A percentile compares a stretch with the other conserved stretches of the same genome.
These are phyloP conservation scores for Cyanoramphus novaezelandiae DNA, from an alignment of 2,113 vertebrate species.

Conservation along the genomic window DNA sequence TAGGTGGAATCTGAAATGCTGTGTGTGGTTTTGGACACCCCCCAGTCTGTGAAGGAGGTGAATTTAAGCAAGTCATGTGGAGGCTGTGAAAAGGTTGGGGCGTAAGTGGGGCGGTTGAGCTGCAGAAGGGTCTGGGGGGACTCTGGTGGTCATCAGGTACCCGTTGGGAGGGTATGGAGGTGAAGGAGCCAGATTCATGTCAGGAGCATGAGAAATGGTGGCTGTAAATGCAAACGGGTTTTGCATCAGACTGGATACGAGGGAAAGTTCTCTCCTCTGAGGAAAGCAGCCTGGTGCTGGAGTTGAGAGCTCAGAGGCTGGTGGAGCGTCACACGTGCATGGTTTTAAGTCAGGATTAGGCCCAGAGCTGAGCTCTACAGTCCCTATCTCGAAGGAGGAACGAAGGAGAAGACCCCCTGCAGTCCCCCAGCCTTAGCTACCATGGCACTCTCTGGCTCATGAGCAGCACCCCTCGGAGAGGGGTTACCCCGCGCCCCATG, in stretches of 20 bases:
- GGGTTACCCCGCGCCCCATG: accelerated
- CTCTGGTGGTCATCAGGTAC: not conserved
- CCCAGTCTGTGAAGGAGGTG: too few species aligned
- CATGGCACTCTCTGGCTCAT: not conserved
- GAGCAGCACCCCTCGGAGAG: not conserved
- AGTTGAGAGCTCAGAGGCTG: not conserved
- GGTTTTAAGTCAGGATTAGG: not conserved
- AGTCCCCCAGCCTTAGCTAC: not conserved
- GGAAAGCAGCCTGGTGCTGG: not conserved
- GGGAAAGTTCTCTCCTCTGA: not conserved
- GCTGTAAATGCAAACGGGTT: accelerated
- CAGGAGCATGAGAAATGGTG: not conserved
- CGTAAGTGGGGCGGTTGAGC: not conserved
- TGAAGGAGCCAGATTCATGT: accelerated
- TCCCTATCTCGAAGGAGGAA: not conserved
- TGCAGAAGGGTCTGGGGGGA: not conserved
- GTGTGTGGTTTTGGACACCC: accelerated
- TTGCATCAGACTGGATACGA: accelerated
- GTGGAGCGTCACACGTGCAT: accelerated
- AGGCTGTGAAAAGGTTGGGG: not conserved
- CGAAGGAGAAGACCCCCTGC: not conserved
- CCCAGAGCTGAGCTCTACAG: not conserved
- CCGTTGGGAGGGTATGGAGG: not conserved
- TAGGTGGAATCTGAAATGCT: not conserved
- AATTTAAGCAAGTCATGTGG: not conserved